A percentile compares a stretch with the other conserved stretches of the same genome.
Conservation (phyloP, 2,888 invertebrate genomes). For the Scaptomyza cyrtandrae region DNA sequence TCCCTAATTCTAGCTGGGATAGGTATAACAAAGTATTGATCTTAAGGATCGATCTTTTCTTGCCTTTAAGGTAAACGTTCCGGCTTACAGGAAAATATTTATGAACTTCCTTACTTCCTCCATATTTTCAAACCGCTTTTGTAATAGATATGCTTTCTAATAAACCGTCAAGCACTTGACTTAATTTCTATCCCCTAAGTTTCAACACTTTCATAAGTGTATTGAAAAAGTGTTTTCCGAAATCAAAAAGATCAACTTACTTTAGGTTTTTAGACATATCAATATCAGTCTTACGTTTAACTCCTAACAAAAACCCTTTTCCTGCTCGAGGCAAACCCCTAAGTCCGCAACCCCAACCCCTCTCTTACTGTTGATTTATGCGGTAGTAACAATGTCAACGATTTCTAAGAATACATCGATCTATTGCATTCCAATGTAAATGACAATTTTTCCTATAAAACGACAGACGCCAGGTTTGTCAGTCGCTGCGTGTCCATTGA, state of each 20-base stretch:
- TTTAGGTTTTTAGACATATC: not conserved
- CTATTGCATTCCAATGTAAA: constrained; percentile 62
- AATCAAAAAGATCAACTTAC: constrained; percentile 1
- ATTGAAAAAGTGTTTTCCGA: not conserved
- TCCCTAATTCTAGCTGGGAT: no score
- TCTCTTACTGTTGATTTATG: constrained; percentile 47
- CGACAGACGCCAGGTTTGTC: constrained; percentile 41
- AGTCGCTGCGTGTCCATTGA: constrained; percentile 33
- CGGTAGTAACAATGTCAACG: constrained; percentile 40
- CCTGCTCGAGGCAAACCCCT: not conserved
- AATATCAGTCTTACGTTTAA: constrained; percentile 7
- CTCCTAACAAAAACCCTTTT: constrained; percentile 1
- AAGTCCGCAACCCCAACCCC: not conserved
- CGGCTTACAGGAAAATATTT: no score
- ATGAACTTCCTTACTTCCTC: not conserved
- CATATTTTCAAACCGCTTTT: not conserved
- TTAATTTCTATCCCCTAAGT: not conserved
- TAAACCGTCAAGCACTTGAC: not conserved
- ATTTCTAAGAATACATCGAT: constrained; percentile 61
- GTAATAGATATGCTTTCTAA: not conserved
- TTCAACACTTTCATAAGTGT: not conserved
- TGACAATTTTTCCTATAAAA: constrained; percentile 38
- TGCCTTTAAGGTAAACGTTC: no score
- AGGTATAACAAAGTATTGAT: no score
- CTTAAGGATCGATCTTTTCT: no score